Conservation (phyloP, 2,888 invertebrate species). For the Chelonus formosanus region DNA sequence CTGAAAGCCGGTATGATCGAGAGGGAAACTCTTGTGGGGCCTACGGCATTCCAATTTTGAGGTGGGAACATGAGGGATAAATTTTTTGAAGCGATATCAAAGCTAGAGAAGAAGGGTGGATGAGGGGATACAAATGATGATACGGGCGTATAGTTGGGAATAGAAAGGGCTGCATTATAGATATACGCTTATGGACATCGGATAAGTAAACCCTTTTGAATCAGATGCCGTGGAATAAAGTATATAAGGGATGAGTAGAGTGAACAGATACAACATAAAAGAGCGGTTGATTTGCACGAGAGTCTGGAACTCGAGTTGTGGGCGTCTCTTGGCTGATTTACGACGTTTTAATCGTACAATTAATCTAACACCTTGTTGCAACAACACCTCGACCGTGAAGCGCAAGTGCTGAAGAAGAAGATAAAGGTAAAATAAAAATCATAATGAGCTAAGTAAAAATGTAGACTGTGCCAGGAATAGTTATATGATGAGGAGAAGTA, state of each 20-base stretch:
- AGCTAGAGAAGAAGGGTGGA: conserved; percentile 3
- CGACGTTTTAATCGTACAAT: conserved; percentile 64
- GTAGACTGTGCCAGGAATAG: conserved; percentile 16
- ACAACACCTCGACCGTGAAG: conserved; percentile 58
- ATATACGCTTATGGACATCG: conserved; percentile 36
- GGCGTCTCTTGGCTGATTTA: conserved; percentile 59
- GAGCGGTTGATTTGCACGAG: conserved; percentile 26
- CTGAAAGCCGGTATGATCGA: conserved; percentile 33
- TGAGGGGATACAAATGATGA: conserved; percentile 4
- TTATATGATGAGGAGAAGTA: conserved; percentile 11
- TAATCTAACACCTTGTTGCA: conserved; percentile 66
- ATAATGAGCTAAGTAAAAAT: conserved; percentile 33
- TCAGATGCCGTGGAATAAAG: conserved; percentile 20
- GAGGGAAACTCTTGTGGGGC: conserved; percentile 33
- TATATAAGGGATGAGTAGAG: conserved; percentile 24
- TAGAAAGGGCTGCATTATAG: conserved; percentile 40
- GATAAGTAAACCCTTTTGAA: conserved; percentile 36
- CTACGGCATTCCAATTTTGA: conserved; percentile 35
- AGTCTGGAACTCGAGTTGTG: conserved; percentile 44
- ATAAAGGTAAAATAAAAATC: conserved; percentile 14
- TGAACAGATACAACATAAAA: conserved; percentile 29
- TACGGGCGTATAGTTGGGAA: conserved; percentile 7
- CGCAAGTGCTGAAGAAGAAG: conserved; percentile 21
- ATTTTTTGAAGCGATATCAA: conserved; percentile 5
- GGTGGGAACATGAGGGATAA: conserved; percentile 25